Base-by-base conservation (phyloP, 1,140 invertebrate genomes). In the Arion vulgaris region DNA sequence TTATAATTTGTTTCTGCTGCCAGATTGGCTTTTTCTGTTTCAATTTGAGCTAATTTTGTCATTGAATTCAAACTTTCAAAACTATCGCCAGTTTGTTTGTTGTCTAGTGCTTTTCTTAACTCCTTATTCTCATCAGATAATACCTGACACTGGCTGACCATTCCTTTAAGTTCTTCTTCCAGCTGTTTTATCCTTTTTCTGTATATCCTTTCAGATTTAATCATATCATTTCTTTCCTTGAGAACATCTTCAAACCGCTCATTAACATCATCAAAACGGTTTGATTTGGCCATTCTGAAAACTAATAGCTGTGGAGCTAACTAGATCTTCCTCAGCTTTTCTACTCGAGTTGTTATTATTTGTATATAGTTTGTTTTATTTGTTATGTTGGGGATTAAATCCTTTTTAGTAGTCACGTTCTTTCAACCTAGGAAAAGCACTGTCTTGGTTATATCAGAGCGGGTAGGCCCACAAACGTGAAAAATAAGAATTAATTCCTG, bases 41-140 rank as follows among this genome's bases (percentile, higher is more conserved):
- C 75, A 57, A 78, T 19, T 45, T 62, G 13, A 26, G 75, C 34
- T 11, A 78, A 32, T 62, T 39, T 78, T 15, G 75, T 23, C 13
- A 28, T 7, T 1, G 45, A 5, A 28, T 75, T 39, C 7, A 4
- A 17, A 32, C 45, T 34, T 9, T 74, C n/a, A 34, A 13, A n/a
- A 13, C 36, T n/a, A 45, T 34, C 32, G 2, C 19, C 39, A 72
- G 41, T 71, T 76, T 41, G 49, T n/a, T 51, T 32, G 51, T 68
- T 68, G 62, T 49, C 39, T 72, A 82, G 28, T 26, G 69, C 77
- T 51, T 71, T 74, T 62, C 83, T 68, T 2, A 86, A 69, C 0
- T 71, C 76, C 53, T 76, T 83, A 74, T 86, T 86, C 66, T 86
- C 85, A n/a, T 83, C 68, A 11, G 83, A 81, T 51, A 85, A 72